Evolutionary conservation across 2,888 invertebrate species (phyloP), one percentile per base, ranked within the genome.

Genomic region (Lepidocyrtinus sp.): DNA sequence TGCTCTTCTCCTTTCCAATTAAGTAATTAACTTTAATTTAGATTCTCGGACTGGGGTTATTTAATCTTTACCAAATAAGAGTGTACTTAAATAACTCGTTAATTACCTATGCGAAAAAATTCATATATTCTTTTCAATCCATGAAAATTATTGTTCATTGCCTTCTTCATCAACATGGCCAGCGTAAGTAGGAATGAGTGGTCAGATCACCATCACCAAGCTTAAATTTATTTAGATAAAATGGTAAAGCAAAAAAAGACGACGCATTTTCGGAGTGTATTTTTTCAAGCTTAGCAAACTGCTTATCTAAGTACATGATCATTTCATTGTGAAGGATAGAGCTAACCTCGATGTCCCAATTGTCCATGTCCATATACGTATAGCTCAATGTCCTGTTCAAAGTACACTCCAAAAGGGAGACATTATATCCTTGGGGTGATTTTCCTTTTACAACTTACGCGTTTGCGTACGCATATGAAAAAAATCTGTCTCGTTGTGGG

Each of bases 281-380:
- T 36, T 36, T 36, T 36, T 36, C 12, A 36, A 36, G 36, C 36
- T 36, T 5, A 36, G n/a, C n/a, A n/a, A n/a, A 36, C 5, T 7
- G 36, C 36, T 36, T 36, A 36, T 36, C 36, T 36, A 36, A n/a
- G 5, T 36, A 12, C 5, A 36, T 12, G 12, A 36, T 36, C 36
- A 36, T 36, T 36, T 36, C 5, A 36, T 36, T 36, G 36, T 36
- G n/a, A 22, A 69, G 70, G 70, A 71, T 59, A 69, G 75, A 75
- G n/a, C n/a, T n/a, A n/a, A n/a, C 68, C 69, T 75, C 63, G 17
- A 61, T 76, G 76, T 70, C 76, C 76, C 70, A 76, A 63, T 69
- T 75, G 46, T 46, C 19, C 71, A 70, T 76, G 70, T 59, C 76
- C 76, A 71, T 76, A 64, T 76, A 69, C 70, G 76, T 70, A 27